phyloP scores from a whole-genome alignment of 2,888 invertebrate species.

The Athalia circularis region DNA sequence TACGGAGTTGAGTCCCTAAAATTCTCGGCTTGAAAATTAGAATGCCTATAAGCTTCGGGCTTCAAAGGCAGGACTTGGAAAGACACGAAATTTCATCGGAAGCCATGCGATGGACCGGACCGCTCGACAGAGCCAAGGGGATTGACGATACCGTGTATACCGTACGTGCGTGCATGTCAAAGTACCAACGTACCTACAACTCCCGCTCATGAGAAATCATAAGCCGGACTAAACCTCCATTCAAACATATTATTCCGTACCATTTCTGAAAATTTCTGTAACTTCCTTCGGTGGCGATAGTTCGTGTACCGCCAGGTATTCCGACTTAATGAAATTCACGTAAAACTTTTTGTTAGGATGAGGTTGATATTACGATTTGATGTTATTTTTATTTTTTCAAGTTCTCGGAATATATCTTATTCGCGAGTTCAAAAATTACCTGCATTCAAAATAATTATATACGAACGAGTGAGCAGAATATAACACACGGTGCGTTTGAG shows the following conservation, averaged over 20 bases:
- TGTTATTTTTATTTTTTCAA: background rate
- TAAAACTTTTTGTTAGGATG: background rate
- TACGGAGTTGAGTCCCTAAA: slow-evolving; percentile 36
- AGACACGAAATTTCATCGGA: slow-evolving; percentile 70
- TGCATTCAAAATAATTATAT: too few species aligned
- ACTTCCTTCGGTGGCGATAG: background rate
- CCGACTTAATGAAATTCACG: slow-evolving; percentile 1
- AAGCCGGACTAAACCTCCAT: slow-evolving; percentile 31
- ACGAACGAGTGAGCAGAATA: too few species aligned
- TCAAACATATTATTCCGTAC: background rate
- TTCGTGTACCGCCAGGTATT: background rate
- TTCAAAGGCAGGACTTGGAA: slow-evolving; percentile 51
- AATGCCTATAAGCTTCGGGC: slow-evolving; percentile 32
- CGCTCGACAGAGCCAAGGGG: slow-evolving; percentile 45
- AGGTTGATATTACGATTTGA: background rate
- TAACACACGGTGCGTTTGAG: background rate
- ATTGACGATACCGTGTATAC: slow-evolving; percentile 12
- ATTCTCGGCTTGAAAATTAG: slow-evolving; percentile 35
- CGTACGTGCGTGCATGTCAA: slow-evolving; percentile 16
- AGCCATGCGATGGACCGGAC: slow-evolving; percentile 60
- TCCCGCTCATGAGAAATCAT: slow-evolving; percentile 33
- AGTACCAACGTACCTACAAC: background rate
- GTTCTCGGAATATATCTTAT: too few species aligned
- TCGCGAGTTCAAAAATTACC: too few species aligned
- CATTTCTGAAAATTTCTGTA: background rate